Base-by-base conservation (phyloP, 2,888 invertebrate species). In the Agonopterix heracliana region DNA sequence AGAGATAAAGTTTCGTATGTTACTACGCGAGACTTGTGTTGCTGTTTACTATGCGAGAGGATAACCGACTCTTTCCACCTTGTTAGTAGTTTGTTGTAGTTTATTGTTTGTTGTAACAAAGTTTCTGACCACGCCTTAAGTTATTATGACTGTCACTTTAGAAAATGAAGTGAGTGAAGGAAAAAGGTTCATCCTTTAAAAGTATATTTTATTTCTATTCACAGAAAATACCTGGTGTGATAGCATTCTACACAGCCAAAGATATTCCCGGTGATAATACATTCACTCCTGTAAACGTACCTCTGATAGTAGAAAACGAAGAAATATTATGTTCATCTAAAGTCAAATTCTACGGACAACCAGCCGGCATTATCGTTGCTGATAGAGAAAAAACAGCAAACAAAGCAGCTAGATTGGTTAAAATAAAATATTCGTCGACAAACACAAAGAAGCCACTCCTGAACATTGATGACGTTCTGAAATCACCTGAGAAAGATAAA, bases 311-410 rank as follows among this genome's bases (percentile, higher is more conserved):
- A 14, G 54, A 52, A 2, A 42, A 49, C 13, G 86, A 88, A 61
- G 80, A 85, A 63, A 61, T 86, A 34, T 74, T 89, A 54, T 88
- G 86, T 56, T 77, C 75, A 51, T 86, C 80, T 2, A 69, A 78
- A 50, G 54, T 93, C 0, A 58, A 76, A 45, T 93, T 87, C 66
- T 89, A 91, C 49, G 90, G 92, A 0, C 94, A 95, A 67, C 90
- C 93, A 0, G 71, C 93, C 8, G 95, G 93, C 0, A 71, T 95
- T n/a, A 84, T 95, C 8, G 89, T 93, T 0, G 94, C 94, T 2
- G 88, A 82, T 38, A 86, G 83, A 34, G 86, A 90, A 45, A 72
- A 79, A 1, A 60, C 89, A 10, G 93, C 93, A 0, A 82, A 89
- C 45, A 70, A 77, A 45, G 93, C 92, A 0, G 90, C 90, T 0